Base-by-base conservation (phyloP, 2,113 vertebrate genomes). In the Peromyscus californicus region DNA sequence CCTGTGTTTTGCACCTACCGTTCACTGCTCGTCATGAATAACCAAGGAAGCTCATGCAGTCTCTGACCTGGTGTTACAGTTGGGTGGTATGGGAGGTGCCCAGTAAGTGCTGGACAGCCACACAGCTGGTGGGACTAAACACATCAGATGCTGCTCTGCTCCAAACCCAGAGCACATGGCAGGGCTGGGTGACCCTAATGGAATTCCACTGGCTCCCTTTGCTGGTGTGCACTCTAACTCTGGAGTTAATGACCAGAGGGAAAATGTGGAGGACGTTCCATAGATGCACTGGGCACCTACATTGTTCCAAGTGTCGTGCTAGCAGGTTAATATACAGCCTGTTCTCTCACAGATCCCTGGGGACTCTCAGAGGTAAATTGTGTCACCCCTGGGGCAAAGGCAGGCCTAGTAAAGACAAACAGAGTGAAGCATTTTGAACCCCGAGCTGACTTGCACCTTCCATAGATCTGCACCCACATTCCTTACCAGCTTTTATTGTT, bases 231-330 rank as follows among this genome's bases (percentile, higher is more conserved):
- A 0, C 1, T 24, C 57, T 29, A 33, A 59, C 48, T 76, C 2
- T 17, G 45, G 5, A 5, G 72, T 24, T n/a, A 0, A 8, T 3
- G 45, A 24, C 31, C 21, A 2, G 12, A 11, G 36, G 61, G 10
- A 51, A n/a, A 0, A 21, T 33, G 16, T 31, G 7, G 69, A 79
- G n/a, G 26, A 33, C 15, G 39, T 42, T 21, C 33, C 72, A 22
- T 10, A 24, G 61, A 0, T 1, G 4, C 7, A 1, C 0, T 0
- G 45, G 6, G 3, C 42, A 0, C 17, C 33, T 0, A 1, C 0
- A 0, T 3, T 3, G 12, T 4, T 1, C 75, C 12, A 0, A 5
- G 67, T 4, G 0, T n/a, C 29, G 0, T 36, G 31, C 61, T 3
- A 48, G 45, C 13, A 4, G 74, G 17, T 36, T 4, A 26, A 1